Evolutionary conservation across 1,140 invertebrate genomes (phyloP).

Genomic region (Aphaenogaster ashmeadi): DNA sequence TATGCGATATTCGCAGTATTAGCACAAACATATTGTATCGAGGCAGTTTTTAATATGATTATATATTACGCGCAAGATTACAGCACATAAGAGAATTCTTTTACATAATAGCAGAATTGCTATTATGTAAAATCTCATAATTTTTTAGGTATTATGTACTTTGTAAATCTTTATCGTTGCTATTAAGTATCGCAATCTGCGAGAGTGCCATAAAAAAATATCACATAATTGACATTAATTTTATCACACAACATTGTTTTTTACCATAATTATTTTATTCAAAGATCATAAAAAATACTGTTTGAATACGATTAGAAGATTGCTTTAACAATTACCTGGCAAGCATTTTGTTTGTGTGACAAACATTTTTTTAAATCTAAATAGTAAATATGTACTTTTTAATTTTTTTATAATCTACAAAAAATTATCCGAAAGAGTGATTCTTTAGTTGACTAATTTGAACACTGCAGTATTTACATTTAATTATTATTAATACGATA

Average conservation of each 20-base stretch:
- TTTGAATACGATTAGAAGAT: slow-evolving; percentile 3
- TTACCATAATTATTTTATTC: slow-evolving; percentile 16
- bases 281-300: not conserved
- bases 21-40: slow-evolving; percentile 1
- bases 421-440: not conserved
- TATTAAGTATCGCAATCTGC: slow-evolving; percentile 12
- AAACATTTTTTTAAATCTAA: not conserved
- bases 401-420: not conserved
- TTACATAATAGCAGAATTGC: not conserved
- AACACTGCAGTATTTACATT: slow-evolving; percentile 3
- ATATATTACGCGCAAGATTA: not conserved
- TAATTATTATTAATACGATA: slow-evolving; percentile 1
- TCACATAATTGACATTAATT: slow-evolving; percentile 2
- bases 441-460: not conserved
- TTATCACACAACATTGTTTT: not conserved
- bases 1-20: not conserved
- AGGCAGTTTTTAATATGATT: slow-evolving; percentile 17
- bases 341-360: not conserved
- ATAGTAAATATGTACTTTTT: not conserved
- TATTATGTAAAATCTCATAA: slow-evolving; percentile 21
- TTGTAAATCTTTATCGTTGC: not conserved
- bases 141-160: slow-evolving; percentile 12
- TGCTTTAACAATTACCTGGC: not conserved
- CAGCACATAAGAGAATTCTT: not conserved
- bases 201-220: slow-evolving; percentile 42